A percentile compares a stretch with the other conserved stretches of the same genome.
phyloP scores from a whole-genome alignment of 2,888 invertebrate genomes.

The Stenotaenia linearis region DNA sequence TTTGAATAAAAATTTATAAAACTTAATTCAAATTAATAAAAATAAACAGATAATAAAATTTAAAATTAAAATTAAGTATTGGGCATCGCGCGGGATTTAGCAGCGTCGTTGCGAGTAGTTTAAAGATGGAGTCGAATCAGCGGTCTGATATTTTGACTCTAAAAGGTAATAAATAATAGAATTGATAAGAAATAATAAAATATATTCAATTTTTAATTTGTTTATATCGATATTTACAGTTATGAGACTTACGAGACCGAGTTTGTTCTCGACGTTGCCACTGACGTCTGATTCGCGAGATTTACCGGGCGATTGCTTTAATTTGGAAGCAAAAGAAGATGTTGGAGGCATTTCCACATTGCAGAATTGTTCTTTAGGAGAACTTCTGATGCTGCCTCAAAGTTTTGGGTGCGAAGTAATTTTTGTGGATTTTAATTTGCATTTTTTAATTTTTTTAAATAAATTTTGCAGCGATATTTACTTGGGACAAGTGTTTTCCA shows the following conservation, averaged over 20 bases:
- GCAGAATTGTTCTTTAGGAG: constrained; percentile 77
- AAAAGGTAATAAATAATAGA: not conserved
- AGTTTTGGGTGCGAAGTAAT: constrained; percentile 69
- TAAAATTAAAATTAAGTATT: too few relatives aligned
- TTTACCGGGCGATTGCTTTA: constrained; percentile 73
- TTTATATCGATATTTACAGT: constrained; percentile 54
- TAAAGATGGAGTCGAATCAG: not conserved
- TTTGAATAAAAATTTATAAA: too few relatives aligned
- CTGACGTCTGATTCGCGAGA: constrained; percentile 80
- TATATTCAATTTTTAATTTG: not conserved
- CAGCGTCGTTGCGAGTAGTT: too few relatives aligned
- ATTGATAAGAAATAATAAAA: not conserved
- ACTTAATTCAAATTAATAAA: too few relatives aligned
- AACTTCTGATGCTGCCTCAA: constrained; percentile 87
- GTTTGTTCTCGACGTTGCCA: constrained; percentile 72
- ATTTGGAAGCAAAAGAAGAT: constrained; percentile 71
- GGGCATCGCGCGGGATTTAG: too few relatives aligned
- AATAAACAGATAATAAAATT: too few relatives aligned
- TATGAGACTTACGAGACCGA: constrained; percentile 90
- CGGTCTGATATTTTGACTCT: not conserved
- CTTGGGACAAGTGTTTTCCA: constrained; percentile 95
- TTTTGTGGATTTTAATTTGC: not conserved
- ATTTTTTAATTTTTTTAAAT: constrained; percentile 8
- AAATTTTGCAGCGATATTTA: constrained; percentile 71
- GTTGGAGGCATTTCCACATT: constrained; percentile 74